phyloP scores from a whole-genome alignment of 2,113 vertebrate species.

The Oncorhynchus mykiss region DNA sequence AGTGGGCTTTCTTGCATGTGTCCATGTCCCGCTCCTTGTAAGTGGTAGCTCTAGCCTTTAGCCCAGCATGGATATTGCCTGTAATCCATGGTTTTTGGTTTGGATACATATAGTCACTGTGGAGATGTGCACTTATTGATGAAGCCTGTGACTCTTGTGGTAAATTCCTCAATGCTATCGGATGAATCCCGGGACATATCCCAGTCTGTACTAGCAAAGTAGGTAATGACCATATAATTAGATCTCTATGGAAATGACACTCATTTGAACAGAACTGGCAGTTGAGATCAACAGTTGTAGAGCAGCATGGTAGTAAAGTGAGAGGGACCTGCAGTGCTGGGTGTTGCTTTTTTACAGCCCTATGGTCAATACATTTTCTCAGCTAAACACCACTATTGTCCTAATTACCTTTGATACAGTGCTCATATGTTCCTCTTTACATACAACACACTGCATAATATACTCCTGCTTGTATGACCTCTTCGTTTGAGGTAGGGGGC shows the following conservation, averaged over 20 bases:
- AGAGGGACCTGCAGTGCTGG: background rate
- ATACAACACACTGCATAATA: too few species aligned
- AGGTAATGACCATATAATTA: background rate
- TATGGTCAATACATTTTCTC: conserved; percentile 43
- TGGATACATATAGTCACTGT: too few species aligned
- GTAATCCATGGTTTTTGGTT: too few species aligned
- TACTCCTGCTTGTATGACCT: background rate
- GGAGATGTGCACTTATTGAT: too few species aligned
- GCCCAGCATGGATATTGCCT: too few species aligned
- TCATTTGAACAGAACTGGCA: background rate
- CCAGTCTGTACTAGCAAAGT: background rate
- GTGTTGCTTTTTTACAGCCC: conserved; percentile 55
- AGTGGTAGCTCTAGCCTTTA: too few species aligned
- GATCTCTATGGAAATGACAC: background rate
- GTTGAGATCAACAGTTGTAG: conserved; percentile 2
- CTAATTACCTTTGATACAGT: conserved; percentile 52
- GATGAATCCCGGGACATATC: too few species aligned
- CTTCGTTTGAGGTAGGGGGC: conserved; percentile 63
- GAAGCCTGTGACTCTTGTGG: too few species aligned
- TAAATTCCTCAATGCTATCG: too few species aligned
- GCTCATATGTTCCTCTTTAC: background rate
- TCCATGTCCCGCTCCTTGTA: too few species aligned
- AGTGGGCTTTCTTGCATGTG: too few species aligned
- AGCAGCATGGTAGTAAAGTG: conserved; percentile 6
- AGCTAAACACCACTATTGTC: conserved; percentile 45